These are phyloP conservation scores for Lasioglossum oenotherae DNA, from an alignment of 2,888 invertebrate genomes.

Conservation along the genomic window DNA sequence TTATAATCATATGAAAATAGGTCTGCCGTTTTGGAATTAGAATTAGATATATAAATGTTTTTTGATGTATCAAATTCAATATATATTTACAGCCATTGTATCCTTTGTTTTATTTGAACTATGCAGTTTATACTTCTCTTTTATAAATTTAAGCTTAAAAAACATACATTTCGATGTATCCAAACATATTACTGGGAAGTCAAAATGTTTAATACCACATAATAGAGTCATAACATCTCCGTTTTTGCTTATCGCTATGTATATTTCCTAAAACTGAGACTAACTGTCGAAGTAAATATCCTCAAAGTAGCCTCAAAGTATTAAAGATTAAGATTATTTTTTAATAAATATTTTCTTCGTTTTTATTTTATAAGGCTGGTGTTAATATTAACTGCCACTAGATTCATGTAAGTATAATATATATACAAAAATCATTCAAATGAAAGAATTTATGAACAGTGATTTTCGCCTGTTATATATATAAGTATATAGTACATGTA, in stretches of 20 bases:
- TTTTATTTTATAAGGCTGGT: constrained; percentile 50
- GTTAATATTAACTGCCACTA: constrained; percentile 55
- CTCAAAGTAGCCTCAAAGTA: constrained; percentile 23
- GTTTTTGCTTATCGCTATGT: constrained; percentile 39
- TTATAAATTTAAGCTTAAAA: constrained; percentile 46
- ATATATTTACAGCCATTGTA: constrained; percentile 49
- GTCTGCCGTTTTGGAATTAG: constrained; percentile 39
- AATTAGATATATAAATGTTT: constrained; percentile 59
- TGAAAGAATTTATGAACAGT: constrained; percentile 35
- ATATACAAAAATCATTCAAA: constrained; percentile 29
- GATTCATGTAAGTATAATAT: constrained; percentile 24
- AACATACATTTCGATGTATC: constrained; percentile 44
- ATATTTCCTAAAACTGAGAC: constrained; percentile 33
- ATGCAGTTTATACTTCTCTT: constrained; percentile 32
- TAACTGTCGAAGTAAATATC: constrained; percentile 26
- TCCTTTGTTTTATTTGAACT: constrained; percentile 45
- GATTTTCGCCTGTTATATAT: constrained; percentile 21
- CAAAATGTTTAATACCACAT: constrained; percentile 33
- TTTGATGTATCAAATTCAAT: constrained; percentile 60
- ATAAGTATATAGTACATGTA: constrained; percentile 22
- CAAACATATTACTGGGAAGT: constrained; percentile 33
- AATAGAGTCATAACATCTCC: constrained; percentile 30
- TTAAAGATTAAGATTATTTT: constrained; percentile 48
- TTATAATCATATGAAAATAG: constrained; percentile 65
- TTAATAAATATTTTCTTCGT: constrained; percentile 34